Evolutionary conservation across 2,797 vertebrate species (phyloP).

Genomic region (Moxostoma hubbsi): DNA sequence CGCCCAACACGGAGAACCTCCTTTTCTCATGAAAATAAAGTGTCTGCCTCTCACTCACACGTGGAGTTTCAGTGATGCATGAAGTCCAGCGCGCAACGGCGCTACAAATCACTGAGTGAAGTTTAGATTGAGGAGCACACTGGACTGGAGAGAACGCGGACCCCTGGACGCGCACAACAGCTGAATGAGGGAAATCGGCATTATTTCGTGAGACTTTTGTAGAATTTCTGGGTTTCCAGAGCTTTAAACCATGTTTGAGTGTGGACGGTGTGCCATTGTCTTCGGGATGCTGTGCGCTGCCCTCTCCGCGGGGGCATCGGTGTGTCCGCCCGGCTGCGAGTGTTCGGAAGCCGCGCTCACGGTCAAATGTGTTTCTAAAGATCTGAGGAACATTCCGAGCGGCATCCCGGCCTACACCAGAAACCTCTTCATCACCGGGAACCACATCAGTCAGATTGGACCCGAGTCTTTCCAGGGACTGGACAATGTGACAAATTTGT

Average conservation of each 20-base stretch:
- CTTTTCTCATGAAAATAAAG: constrained; percentile 74
- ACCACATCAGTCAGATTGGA: constrained; percentile 73
- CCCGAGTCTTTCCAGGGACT: constrained; percentile 75
- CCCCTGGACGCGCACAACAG: background rate
- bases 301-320: constrained; percentile 29
- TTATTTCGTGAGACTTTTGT: constrained; percentile 1
- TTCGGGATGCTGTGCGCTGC: constrained; percentile 58
- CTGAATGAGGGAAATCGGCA: background rate
- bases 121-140: constrained; percentile 21
- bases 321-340: constrained; percentile 78
- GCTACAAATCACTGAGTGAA: constrained; percentile 38
- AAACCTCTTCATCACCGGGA: constrained; percentile 81
- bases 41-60: constrained; percentile 62
- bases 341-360: constrained; percentile 82
- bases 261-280: constrained; percentile 49
- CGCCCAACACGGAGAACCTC: constrained; percentile 49
- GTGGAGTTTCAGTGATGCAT: constrained; percentile 62
- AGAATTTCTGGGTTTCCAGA: background rate
- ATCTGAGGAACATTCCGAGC: constrained; percentile 71
- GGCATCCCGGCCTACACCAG: constrained; percentile 79
- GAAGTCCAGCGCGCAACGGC: constrained; percentile 65
- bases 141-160: background rate
- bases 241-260: constrained; percentile 18
- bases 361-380: constrained; percentile 82
- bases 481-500: constrained; percentile 77